phyloP scores from a whole-genome alignment of 2,113 vertebrate genomes.

The Dissostichus mawsoni region DNA sequence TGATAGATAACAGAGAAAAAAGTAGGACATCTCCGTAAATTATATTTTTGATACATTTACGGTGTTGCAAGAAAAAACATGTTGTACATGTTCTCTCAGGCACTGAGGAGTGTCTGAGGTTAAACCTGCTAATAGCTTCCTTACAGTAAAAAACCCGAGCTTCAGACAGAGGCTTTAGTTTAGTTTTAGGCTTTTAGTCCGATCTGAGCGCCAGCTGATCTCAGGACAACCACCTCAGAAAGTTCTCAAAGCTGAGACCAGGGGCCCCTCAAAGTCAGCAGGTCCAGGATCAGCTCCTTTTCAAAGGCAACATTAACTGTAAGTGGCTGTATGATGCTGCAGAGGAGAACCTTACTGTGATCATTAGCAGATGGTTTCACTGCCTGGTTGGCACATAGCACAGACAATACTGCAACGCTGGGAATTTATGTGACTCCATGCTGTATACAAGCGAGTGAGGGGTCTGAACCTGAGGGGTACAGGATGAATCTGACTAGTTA shows the following conservation, averaged over 20 bases:
- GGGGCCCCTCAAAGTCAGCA: conserved; percentile 48
- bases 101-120: neutral
- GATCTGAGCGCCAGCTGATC: conserved; percentile 30
- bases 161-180: neutral
- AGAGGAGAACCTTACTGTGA: conserved; percentile 60
- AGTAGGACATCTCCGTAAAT: too few species aligned
- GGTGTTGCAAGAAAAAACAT: too few species aligned
- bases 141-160: neutral
- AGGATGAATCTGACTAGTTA: neutral
- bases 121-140: conserved; percentile 10
- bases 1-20: too few species aligned
- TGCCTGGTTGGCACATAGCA: neutral
- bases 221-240: conserved; percentile 20
- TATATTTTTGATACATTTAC: too few species aligned
- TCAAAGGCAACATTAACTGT: conserved; percentile 35
- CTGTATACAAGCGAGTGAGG: neutral
- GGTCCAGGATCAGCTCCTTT: conserved; percentile 53
- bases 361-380: conserved; percentile 59
- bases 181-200: conserved; percentile 1
- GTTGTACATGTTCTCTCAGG: neutral
- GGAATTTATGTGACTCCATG: conserved; percentile 2
- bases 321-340: conserved; percentile 63
- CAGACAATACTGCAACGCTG: neutral
- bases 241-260: conserved; percentile 36
- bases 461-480: neutral